Evolutionary conservation across 2,888 invertebrate species (phyloP), one percentile per base, ranked within the genome.

Genomic region (Nebria salina): DNA sequence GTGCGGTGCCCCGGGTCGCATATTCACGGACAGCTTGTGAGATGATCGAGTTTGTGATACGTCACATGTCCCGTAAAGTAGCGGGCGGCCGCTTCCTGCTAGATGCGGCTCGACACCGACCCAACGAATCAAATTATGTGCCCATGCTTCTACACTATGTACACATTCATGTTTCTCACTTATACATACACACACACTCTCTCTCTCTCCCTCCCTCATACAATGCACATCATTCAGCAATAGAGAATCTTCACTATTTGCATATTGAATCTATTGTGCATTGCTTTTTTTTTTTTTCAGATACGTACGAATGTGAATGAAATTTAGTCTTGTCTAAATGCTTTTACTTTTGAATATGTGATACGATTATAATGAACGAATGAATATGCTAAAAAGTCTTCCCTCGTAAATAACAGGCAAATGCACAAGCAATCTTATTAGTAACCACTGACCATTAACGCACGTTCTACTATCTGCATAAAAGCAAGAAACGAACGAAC

Each of bases 11-110:
- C 64, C 11, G 65, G 75, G 75, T 75, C 75, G 75, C 75, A 75
- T 75, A 75, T 75, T 75, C 75, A 75, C 75, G 75, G 75, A 75
- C 75, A 75, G 75, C 75, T 75, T 75, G 65, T 75, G 65, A 43
- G 75, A 64, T 75, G 75, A 75, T 75, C 75, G 75, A 75, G 75
- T 75, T 75, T 75, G 75, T 42, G 75, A 75, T 75, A 75, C 75
- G 75, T 75, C 75, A 75, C 75, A 75, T 75, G 75, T 75, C 65
- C 75, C 64, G 26, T 75, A 26, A 64, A 20, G 20, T 20, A 20
- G 20, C 64, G 75, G 42, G 64, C 54, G 65, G 20, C 34, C 65
- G 75, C 65, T 65, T 54, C 75, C 75, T 20, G 54, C 75, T 75
- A 75, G 75, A 75, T 75, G 64, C 54, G 65, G 8, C 20, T 8